phyloP scores from a whole-genome alignment of 2,888 invertebrate species.

The Julus scanicus region DNA sequence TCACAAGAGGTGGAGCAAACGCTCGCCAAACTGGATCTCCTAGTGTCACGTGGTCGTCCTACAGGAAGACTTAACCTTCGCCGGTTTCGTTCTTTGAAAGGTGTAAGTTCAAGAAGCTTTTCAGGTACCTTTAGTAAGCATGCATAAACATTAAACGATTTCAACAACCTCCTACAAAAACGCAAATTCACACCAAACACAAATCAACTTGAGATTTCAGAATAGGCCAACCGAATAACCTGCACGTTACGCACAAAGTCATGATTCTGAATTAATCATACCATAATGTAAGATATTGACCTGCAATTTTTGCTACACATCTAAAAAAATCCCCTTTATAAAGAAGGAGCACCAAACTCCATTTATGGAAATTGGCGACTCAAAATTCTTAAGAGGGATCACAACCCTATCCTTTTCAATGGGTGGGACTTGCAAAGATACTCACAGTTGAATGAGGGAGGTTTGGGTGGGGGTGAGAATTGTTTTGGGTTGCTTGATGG shows the following conservation, averaged over 20 bases:
- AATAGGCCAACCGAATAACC: background rate
- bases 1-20: conserved; percentile 65
- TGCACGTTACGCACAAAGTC: background rate
- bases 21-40: conserved; percentile 64
- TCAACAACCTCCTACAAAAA: background rate
- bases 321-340: background rate
- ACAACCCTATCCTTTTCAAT: too few relatives aligned
- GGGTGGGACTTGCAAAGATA: too few relatives aligned
- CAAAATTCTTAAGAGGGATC: background rate
- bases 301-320: background rate
- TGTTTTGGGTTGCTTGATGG: too few relatives aligned
- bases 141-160: conserved; percentile 9
- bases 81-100: conserved; percentile 64
- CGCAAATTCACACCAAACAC: background rate
- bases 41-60: conserved; percentile 61
- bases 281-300: background rate
- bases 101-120: conserved; percentile 63
- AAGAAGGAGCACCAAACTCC: background rate
- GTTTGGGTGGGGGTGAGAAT: too few relatives aligned
- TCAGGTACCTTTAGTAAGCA: conserved; percentile 62
- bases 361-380: background rate
- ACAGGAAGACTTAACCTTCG: conserved; percentile 64
- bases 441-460: too few relatives aligned
- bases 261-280: background rate
- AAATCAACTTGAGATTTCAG: background rate